Conservation (phyloP, 1,140 invertebrate species). For the Aphelenchoides fujianensis region DNA sequence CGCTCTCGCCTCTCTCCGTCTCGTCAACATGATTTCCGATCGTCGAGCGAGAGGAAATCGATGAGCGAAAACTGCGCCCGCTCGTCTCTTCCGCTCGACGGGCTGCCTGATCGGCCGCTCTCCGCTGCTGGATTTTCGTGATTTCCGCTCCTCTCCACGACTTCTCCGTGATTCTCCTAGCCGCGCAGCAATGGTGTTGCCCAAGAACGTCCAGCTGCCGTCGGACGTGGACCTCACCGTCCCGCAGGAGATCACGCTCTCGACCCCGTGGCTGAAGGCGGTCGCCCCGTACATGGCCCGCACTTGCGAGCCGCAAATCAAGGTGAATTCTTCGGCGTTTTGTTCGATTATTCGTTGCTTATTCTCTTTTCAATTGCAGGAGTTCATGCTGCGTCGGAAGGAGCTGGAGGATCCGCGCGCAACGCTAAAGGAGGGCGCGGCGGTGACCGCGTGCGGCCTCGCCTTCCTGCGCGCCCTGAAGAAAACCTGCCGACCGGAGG, state of each 20-base stretch:
- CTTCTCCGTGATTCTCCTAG: no score
- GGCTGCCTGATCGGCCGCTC: no score
- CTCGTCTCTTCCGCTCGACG: neutral
- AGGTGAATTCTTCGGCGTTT: slow-evolving; percentile 72
- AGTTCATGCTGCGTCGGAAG: slow-evolving; percentile 83
- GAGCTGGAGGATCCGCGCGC: slow-evolving; percentile 81
- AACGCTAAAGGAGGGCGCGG: slow-evolving; percentile 84
- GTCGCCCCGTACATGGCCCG: slow-evolving; percentile 84
- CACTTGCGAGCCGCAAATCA: slow-evolving; percentile 81
- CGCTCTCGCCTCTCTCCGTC: neutral
- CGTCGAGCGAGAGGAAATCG: neutral
- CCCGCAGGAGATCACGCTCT: slow-evolving; percentile 76
- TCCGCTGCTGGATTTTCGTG: no score
- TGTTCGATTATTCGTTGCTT: no score
- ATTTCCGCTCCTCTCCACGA: no score
- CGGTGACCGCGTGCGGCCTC: slow-evolving; percentile 82
- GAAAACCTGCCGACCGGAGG: slow-evolving; percentile 76
- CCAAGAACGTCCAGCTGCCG: slow-evolving; percentile 72
- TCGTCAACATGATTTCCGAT: neutral
- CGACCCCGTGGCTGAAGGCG: slow-evolving; percentile 75
- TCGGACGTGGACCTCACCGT: slow-evolving; percentile 79
- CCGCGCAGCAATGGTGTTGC: slow-evolving; percentile 68
- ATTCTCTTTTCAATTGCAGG: slow-evolving; percentile 68
- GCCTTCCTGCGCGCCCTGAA: slow-evolving; percentile 86
- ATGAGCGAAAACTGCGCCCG: neutral